A percentile compares a stretch with the other conserved stretches of the same genome.
Evolutionary conservation across 2,113 vertebrate species (phyloP).

Genomic region (Tragelaphus imberbis): DNA sequence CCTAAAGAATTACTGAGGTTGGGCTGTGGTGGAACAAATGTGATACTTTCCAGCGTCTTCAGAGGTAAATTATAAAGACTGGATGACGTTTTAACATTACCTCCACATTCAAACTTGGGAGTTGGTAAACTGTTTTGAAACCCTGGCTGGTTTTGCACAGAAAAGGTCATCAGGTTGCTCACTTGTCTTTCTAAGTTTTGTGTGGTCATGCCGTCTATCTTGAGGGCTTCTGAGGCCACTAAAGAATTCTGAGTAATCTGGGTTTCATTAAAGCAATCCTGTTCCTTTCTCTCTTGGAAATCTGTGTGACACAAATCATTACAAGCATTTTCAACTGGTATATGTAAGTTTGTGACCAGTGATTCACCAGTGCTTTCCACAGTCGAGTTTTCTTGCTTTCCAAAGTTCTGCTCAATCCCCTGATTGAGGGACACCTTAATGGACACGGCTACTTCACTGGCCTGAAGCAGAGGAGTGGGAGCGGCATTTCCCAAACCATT

Average conservation of each 20-base stretch:
- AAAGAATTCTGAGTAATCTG: constrained; percentile 70
- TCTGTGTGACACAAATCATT: constrained; percentile 72
- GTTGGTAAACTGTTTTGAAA: constrained; percentile 74
- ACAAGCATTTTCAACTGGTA: constrained; percentile 57
- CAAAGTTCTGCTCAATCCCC: constrained; percentile 72
- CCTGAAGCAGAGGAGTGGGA: constrained; percentile 51
- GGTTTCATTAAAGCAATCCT: constrained; percentile 62
- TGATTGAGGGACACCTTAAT: constrained; percentile 76
- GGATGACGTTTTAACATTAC: constrained; percentile 76
- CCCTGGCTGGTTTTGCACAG: constrained; percentile 71
- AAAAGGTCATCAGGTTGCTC: constrained; percentile 74
- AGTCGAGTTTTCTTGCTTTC: constrained; percentile 73
- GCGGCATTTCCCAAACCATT: constrained; percentile 60
- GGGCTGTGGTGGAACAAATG: constrained; percentile 72
- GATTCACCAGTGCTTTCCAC: constrained; percentile 45
- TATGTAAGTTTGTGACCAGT: constrained; percentile 55
- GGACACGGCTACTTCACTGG: constrained; percentile 70
- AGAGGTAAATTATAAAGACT: constrained; percentile 79
- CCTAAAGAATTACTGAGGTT: constrained; percentile 70
- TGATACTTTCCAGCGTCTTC: constrained; percentile 81
- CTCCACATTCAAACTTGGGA: constrained; percentile 80
- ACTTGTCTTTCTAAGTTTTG: constrained; percentile 79
- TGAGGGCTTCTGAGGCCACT: constrained; percentile 75
- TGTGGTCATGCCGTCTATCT: constrained; percentile 74
- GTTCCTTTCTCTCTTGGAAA: constrained; percentile 78